These are phyloP conservation scores for Hydropotes inermis DNA, from an alignment of 2,113 vertebrate genomes.

Conservation along the genomic window DNA sequence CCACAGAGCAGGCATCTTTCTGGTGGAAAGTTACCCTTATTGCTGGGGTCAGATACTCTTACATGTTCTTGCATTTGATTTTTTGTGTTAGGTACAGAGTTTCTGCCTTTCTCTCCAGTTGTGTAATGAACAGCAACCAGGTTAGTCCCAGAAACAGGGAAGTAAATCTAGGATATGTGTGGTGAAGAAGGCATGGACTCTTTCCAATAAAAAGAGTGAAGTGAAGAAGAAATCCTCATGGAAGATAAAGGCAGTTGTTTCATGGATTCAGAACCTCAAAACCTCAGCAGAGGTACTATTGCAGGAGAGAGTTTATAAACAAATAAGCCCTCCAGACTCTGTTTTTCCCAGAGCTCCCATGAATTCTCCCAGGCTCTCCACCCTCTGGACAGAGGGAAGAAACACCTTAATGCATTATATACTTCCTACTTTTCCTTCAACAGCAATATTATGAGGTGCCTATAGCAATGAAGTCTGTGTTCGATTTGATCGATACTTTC, in stretches of 20 bases:
- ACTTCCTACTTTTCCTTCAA: slow-evolving; percentile 42
- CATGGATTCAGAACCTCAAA: not conserved
- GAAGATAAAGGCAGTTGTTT: not conserved
- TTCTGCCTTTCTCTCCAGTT: not conserved
- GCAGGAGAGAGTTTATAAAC: not conserved
- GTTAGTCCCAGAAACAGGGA: not conserved
- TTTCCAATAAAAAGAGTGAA: not conserved
- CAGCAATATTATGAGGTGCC: slow-evolving; percentile 99
- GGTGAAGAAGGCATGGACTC: not conserved
- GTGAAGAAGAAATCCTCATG: slow-evolving; percentile 9
- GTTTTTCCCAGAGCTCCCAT: not conserved
- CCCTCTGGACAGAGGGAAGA: not conserved
- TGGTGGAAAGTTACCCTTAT: not conserved
- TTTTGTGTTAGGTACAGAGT: not conserved
- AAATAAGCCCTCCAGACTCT: not conserved
- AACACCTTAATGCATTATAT: not conserved
- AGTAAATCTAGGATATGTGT: not conserved
- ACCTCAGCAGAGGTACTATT: not conserved
- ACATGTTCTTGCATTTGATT: not conserved
- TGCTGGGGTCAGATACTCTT: not conserved
- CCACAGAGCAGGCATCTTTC: not conserved
- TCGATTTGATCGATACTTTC: slow-evolving; percentile 96
- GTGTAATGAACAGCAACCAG: not conserved
- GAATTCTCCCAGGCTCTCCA: not conserved
- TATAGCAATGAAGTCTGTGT: slow-evolving; percentile 96